A percentile compares a stretch with the other conserved stretches of the same genome.
Conservation (phyloP, 2,888 invertebrate genomes). For the Torymus auratus region DNA sequence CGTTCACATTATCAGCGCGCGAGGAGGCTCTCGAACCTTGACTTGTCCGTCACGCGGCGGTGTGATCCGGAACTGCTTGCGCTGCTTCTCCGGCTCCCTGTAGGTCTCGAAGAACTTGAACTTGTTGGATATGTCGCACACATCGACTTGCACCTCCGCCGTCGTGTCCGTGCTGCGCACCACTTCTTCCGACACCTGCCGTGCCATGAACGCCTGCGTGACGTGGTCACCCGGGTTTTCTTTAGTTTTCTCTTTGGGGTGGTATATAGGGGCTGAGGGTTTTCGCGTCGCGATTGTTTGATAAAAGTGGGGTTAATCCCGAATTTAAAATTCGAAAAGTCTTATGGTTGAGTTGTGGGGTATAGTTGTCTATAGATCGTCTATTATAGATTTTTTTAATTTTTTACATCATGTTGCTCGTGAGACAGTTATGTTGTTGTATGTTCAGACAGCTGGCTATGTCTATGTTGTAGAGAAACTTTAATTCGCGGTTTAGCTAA, state of each 20-base stretch:
- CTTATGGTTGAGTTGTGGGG: too few relatives aligned
- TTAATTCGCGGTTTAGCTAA: too few relatives aligned
- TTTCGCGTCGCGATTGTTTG: neutral
- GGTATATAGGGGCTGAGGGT: too few relatives aligned
- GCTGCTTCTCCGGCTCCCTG: conserved; percentile 83
- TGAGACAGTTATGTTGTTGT: too few relatives aligned
- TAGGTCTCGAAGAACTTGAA: conserved; percentile 96
- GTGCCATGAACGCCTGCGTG: conserved; percentile 77
- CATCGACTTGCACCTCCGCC: conserved; percentile 88
- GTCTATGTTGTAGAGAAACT: too few relatives aligned
- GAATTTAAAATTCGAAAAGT: too few relatives aligned
- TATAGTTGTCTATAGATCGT: too few relatives aligned
- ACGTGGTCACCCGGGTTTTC: conserved; percentile 13
- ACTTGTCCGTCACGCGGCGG: conserved; percentile 89
- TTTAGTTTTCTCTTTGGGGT: conserved; percentile 3
- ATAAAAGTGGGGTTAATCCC: neutral
- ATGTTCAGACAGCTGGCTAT: too few relatives aligned
- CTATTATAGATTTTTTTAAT: too few relatives aligned
- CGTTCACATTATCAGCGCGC: neutral
- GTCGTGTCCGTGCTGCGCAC: conserved; percentile 85
- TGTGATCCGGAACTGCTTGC: conserved; percentile 90
- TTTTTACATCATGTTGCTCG: too few relatives aligned
- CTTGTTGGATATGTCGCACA: conserved; percentile 89
- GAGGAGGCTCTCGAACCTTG: conserved; percentile 77
- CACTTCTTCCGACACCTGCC: conserved; percentile 82